Percentiles rank a stretch among this genome's conserved stretches.
Conservation (phyloP, 2,113 vertebrate species). For the Chloebia gouldiae region DNA sequence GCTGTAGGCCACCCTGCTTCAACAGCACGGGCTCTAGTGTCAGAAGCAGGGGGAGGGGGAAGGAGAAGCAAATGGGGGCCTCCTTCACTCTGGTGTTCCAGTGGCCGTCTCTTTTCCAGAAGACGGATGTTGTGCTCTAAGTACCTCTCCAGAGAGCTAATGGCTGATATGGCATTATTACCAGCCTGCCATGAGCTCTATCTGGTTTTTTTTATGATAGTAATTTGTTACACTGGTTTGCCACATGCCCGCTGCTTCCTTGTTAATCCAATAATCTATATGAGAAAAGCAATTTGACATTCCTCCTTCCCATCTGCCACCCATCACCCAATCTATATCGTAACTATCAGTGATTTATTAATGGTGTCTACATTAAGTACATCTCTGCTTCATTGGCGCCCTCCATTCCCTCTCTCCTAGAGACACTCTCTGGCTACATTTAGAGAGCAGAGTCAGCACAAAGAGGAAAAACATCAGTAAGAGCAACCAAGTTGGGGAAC, state of each 20-base stretch:
- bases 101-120: constrained; percentile 65
- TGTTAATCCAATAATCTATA: constrained; percentile 86
- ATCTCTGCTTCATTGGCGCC: constrained; percentile 57
- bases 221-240: constrained; percentile 79
- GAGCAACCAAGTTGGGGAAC: neutral
- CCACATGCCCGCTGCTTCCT: constrained; percentile 77
- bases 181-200: constrained; percentile 69
- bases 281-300: constrained; percentile 83
- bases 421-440: constrained; percentile 47
- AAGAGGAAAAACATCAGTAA: constrained; percentile 39
- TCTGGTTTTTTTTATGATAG: constrained; percentile 75
- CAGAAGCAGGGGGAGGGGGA: neutral
- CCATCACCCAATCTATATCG: constrained; percentile 82
- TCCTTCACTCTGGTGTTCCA: constrained; percentile 43
- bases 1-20: neutral
- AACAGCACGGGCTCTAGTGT: neutral
- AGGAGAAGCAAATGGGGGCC: neutral
- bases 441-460: constrained; percentile 40
- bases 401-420: constrained; percentile 39
- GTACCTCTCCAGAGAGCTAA: constrained; percentile 71
- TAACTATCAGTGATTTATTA: constrained; percentile 82
- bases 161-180: constrained; percentile 70
- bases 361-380: constrained; percentile 72
- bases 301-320: constrained; percentile 80
- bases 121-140: constrained; percentile 61